phyloP scores from a whole-genome alignment of 2,797 vertebrate species.

The Mormyrus hasselquistii region DNA sequence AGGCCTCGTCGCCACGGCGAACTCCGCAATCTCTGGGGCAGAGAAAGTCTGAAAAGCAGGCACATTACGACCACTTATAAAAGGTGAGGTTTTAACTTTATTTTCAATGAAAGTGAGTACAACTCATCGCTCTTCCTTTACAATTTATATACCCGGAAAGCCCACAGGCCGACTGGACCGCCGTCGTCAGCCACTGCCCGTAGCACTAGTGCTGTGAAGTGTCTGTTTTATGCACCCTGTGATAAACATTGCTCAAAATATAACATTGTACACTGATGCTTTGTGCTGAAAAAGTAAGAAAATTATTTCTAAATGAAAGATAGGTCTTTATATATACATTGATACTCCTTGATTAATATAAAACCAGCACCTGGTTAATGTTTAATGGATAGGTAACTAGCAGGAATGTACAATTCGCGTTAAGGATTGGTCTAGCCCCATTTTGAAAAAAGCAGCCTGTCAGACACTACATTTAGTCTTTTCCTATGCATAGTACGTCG shows the following conservation, averaged over 20 bases:
- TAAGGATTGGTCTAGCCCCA: slow-evolving; percentile 33
- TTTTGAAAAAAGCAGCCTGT: neutral
- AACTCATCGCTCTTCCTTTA: slow-evolving; percentile 48
- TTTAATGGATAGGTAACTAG: slow-evolving; percentile 34
- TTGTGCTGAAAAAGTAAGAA: slow-evolving; percentile 42
- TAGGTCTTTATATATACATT: slow-evolving; percentile 55
- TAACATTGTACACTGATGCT: slow-evolving; percentile 39
- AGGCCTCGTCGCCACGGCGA: neutral
- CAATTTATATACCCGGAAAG: neutral
- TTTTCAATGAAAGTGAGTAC: slow-evolving; percentile 59
- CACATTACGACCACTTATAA: slow-evolving; percentile 31
- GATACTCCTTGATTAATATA: slow-evolving; percentile 44
- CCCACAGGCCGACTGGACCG: neutral
- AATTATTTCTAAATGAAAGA: slow-evolving; percentile 35
- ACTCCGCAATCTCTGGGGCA: neutral
- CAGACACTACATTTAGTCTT: slow-evolving; percentile 25
- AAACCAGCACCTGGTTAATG: slow-evolving; percentile 53
- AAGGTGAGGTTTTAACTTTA: slow-evolving; percentile 49
- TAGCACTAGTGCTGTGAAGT: neutral
- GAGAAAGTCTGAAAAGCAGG: neutral
- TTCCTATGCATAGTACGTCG: slow-evolving; percentile 16
- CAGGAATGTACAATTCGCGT: slow-evolving; percentile 39
- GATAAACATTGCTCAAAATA: slow-evolving; percentile 33
- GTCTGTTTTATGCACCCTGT: neutral
- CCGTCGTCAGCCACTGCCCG: neutral